These are phyloP conservation scores for Pissodes strobi DNA, from an alignment of 1,140 invertebrate species.

Conservation along the genomic window DNA sequence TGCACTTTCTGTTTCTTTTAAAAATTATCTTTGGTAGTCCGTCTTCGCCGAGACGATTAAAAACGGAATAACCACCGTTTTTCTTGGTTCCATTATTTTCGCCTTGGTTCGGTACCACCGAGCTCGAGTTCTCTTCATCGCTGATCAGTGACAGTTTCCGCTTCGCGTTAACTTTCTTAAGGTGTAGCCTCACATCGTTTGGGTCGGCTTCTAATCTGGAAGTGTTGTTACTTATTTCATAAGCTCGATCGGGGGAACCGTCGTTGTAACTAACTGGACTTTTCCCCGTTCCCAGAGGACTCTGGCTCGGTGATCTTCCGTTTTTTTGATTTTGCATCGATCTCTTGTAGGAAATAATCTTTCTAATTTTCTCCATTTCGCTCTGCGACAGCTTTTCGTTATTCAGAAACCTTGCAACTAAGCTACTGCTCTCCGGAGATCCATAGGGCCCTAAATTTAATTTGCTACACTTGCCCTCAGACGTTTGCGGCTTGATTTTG, in stretches of 20 bases:
- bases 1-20: constrained; percentile 36
- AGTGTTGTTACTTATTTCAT: constrained; percentile 26
- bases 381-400: constrained; percentile 38
- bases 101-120: constrained; percentile 18
- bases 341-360: constrained; percentile 47
- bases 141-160: constrained; percentile 28
- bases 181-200: constrained; percentile 38
- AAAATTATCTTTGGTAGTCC: constrained; percentile 49
- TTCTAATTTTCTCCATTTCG: constrained; percentile 45
- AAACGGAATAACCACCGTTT: constrained; percentile 38
- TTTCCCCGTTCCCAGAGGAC: neutral
- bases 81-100: constrained; percentile 21
- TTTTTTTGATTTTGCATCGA: constrained; percentile 39
- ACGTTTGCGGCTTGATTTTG: constrained; percentile 20
- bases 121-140: constrained; percentile 13
- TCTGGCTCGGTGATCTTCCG: constrained; percentile 18
- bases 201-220: constrained; percentile 14
- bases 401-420: constrained; percentile 45
- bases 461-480: constrained; percentile 4
- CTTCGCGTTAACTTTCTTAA: constrained; percentile 38
- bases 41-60: constrained; percentile 32
- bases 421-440: constrained; percentile 22
- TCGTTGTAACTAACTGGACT: no score
- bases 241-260: no score
- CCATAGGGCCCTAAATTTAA: constrained; percentile 1